Conservation (phyloP, 2,113 vertebrate species). For the Carassius carassius region DNA sequence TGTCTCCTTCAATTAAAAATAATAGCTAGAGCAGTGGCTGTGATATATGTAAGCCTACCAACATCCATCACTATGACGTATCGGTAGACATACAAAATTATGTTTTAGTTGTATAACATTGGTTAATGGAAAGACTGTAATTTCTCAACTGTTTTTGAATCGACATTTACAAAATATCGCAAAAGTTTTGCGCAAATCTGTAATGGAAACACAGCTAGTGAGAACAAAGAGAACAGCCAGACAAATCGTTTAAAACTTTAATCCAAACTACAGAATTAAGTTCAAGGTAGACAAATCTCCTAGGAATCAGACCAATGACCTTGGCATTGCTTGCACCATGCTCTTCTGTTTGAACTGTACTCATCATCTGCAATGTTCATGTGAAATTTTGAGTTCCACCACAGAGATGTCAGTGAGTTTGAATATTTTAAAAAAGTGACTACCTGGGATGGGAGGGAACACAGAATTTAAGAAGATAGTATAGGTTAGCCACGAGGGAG, state of each 20-base stretch:
- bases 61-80: too few relatives aligned
- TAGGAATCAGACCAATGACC: neutral
- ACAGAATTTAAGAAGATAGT: neutral
- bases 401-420: neutral
- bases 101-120: too few relatives aligned
- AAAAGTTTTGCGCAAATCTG: too few relatives aligned
- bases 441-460: neutral
- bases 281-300: neutral
- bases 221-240: neutral
- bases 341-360: neutral
- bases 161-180: too few relatives aligned
- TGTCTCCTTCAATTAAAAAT: too few relatives aligned
- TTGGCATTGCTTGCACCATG: neutral
- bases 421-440: neutral
- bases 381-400: neutral
- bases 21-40: too few relatives aligned
- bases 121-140: too few relatives aligned
- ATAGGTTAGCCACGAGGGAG: neutral
- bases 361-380: neutral
- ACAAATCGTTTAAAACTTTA: neutral
- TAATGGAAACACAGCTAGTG: too few relatives aligned
- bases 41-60: too few relatives aligned
- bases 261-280: neutral
- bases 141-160: too few relatives aligned
- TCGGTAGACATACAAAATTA: too few relatives aligned